Evolutionary conservation across 2,797 vertebrate species (phyloP).

Genomic region (Anniella stebbinsi): DNA sequence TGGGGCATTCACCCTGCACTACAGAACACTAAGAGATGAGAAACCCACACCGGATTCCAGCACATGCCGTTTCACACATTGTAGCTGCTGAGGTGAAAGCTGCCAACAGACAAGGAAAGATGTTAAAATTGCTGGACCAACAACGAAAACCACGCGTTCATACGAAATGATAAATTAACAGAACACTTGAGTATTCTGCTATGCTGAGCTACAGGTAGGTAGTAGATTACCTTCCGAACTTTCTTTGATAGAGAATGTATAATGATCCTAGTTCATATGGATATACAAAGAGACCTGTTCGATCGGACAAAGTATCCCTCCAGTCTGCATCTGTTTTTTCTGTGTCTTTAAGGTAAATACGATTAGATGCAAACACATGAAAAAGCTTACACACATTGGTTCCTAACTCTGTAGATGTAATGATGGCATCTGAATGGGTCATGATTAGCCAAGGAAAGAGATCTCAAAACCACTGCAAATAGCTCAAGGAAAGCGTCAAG

Average conservation of each 20-base stretch:
- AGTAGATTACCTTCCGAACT: not conserved
- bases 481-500: too few relatives aligned
- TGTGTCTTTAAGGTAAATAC: too few relatives aligned
- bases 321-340: too few relatives aligned
- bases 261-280: not conserved
- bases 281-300: too few relatives aligned
- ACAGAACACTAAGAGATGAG: not conserved
- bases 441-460: too few relatives aligned
- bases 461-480: too few relatives aligned
- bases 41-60: not conserved
- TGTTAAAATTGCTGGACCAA: not conserved
- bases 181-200: not conserved
- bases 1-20: not conserved
- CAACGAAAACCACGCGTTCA: not conserved
- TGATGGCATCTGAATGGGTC: too few relatives aligned
- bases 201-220: not conserved
- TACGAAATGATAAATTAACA: not conserved
- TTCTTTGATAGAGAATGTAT: not conserved
- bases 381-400: too few relatives aligned
- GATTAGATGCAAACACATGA: too few relatives aligned
- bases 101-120: not conserved
- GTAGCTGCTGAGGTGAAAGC: too few relatives aligned
- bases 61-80: not conserved
- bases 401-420: too few relatives aligned
- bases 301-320: too few relatives aligned